A percentile compares a stretch with the other conserved stretches of the same genome.
phyloP scores from a whole-genome alignment of 2,888 invertebrate genomes.

The Oscheius onirici region DNA sequence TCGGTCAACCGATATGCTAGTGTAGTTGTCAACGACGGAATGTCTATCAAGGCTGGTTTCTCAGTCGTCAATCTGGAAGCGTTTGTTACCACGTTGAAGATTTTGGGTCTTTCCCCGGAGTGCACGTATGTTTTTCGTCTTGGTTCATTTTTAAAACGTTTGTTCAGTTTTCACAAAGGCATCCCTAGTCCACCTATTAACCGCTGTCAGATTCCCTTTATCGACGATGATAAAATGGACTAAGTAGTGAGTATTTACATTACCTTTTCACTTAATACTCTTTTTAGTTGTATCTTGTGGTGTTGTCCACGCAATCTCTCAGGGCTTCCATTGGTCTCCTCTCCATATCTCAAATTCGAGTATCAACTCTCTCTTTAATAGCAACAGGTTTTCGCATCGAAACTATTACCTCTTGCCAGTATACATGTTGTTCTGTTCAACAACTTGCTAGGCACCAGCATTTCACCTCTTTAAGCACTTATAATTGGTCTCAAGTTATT shows the following conservation, averaged over 20 bases:
- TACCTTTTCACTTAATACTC: no score
- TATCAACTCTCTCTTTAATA: conserved; percentile 10
- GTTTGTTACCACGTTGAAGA: conserved; percentile 39
- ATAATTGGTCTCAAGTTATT: conserved; percentile 12
- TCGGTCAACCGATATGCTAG: conserved; percentile 8
- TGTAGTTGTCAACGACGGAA: conserved; percentile 36
- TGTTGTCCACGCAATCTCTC: not conserved
- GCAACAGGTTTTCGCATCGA: not conserved
- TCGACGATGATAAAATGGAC: conserved; percentile 45
- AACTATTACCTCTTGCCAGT: conserved; percentile 24
- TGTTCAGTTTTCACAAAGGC: conserved; percentile 26
- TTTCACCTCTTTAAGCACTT: conserved; percentile 10
- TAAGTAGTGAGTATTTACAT: not conserved
- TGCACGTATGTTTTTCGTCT: conserved; percentile 15
- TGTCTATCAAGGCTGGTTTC: conserved; percentile 36
- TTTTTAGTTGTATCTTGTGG: conserved; percentile 9
- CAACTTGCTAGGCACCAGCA: not conserved
- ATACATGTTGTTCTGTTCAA: not conserved
- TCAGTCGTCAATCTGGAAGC: conserved; percentile 43
- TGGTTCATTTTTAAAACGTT: not conserved
- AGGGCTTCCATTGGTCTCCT: conserved; percentile 20
- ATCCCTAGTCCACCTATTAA: conserved; percentile 47
- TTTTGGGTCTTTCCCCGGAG: conserved; percentile 26
- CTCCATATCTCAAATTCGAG: conserved; percentile 14
- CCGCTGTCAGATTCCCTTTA: conserved; percentile 39